Base-by-base conservation (phyloP, 2,113 vertebrate species). In the Gyps fulvus region DNA sequence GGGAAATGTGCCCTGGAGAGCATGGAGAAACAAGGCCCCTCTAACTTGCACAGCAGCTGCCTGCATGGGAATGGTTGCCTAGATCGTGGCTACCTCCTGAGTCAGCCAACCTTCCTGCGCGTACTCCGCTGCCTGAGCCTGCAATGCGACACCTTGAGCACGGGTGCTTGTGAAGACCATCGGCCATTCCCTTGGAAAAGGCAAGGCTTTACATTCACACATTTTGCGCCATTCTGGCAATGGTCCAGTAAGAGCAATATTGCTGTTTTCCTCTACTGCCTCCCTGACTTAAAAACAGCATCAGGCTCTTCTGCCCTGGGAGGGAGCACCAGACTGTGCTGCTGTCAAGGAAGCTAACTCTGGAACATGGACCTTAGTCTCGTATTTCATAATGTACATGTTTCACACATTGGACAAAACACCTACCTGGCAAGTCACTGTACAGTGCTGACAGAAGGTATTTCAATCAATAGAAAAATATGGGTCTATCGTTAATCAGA, bases 101-200 rank as follows among this genome's bases (percentile, higher is more conserved):
- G 71, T 0, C 38, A 43, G 87, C 29, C 55, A 22, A 9, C 32
- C 25, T 26, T 13, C 50, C 65, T 13, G 38, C 0, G 1, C 1
- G 4, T 15, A 47, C 3, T 0, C 50, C 26, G 74, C 72, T 45
- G 54, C n/a, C n/a, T 0, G 4, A 69, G 69, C 71, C 74, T n/a
- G 77, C 16, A 54, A 7, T 0, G 54, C 2, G 1, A 3, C 12
- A 54, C 50, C 47, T 8, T 2, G 11, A 50, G 57, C 65, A 18
- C 0, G 0, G 12, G 19, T 15, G 47, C 74, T 72, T 5, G 0
- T 27, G 20, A 63, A 50, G 26, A 29, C 52, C 78, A 47, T 16
- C 4, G 7, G 62, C 61, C 54, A 6, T 18, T 36, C 40, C 45
- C 42, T 23, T 42, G 38, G 50, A 55, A 71, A 88, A 77, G 58